These are phyloP conservation scores for Drosophila burlai DNA, from an alignment of 1,140 invertebrate genomes.

Conservation along the genomic window DNA sequence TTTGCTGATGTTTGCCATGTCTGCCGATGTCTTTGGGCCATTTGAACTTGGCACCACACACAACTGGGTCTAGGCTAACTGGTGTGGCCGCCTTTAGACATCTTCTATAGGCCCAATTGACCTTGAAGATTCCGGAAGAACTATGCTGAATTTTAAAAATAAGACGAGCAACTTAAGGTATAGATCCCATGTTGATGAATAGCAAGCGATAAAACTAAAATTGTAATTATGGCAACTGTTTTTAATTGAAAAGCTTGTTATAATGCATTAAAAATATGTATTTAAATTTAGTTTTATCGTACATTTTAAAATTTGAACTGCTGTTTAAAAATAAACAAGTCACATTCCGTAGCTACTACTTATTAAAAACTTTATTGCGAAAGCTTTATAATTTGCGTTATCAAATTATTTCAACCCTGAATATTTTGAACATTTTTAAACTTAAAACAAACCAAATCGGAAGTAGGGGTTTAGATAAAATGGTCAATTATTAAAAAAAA, in stretches of 20 bases:
- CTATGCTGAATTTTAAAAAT: background rate
- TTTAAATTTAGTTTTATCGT: background rate
- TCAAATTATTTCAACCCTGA: background rate
- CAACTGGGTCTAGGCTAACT: constrained; percentile 36
- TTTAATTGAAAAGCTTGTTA: background rate
- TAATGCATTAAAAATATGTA: background rate
- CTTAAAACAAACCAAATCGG: background rate
- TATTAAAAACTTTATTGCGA: too few relatives aligned
- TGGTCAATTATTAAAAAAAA: background rate
- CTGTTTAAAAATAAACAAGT: background rate
- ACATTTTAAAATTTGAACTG: background rate
- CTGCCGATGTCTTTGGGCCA: constrained; percentile 23
- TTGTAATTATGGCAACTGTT: too few relatives aligned
- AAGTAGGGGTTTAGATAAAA: background rate
- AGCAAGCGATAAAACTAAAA: background rate
- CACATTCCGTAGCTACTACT: too few relatives aligned
- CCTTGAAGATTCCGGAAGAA: constrained; percentile 23
- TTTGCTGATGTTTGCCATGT: constrained; percentile 37
- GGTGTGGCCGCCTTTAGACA: constrained; percentile 25
- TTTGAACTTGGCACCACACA: constrained; percentile 35
- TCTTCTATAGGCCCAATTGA: constrained; percentile 3
- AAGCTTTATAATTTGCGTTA: too few relatives aligned
- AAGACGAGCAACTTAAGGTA: background rate
- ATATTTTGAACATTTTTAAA: background rate
- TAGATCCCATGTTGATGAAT: background rate